phyloP scores from a whole-genome alignment of 1,140 invertebrate species.

The Drosophila ogumai region DNA sequence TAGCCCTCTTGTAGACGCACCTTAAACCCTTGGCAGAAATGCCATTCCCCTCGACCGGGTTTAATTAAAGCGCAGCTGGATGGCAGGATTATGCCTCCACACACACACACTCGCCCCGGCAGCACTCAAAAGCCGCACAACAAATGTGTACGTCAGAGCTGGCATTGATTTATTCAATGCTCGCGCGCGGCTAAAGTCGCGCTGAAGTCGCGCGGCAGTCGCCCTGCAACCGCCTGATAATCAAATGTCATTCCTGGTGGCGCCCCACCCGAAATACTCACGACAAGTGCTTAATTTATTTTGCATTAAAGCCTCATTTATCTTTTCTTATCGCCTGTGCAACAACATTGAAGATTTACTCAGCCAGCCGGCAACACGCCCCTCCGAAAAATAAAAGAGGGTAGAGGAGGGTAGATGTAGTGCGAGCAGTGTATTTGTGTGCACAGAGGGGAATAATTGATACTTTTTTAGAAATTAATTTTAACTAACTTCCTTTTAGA shows the following conservation, averaged over 20 bases:
- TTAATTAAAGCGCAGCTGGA: constrained; percentile 71
- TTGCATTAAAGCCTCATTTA: constrained; percentile 81
- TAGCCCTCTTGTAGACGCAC: constrained; percentile 18
- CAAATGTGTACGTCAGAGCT: constrained; percentile 59
- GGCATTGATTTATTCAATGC: constrained; percentile 73
- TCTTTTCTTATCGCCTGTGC: constrained; percentile 79
- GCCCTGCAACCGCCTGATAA: constrained; percentile 67
- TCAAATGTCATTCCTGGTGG: constrained; percentile 75
- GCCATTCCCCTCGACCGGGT: constrained; percentile 35
- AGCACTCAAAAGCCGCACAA: constrained; percentile 16
- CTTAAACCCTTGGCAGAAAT: constrained; percentile 22
- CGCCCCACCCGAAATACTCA: constrained; percentile 62
- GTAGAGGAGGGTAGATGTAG: constrained; percentile 6
- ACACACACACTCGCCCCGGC: background rate
- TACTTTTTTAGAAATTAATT: background rate
- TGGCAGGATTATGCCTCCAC: constrained; percentile 57
- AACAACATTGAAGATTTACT: constrained; percentile 83
- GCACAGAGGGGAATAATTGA: background rate
- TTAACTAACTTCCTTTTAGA: background rate
- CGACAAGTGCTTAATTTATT: constrained; percentile 82
- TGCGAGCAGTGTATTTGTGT: constrained; percentile 1
- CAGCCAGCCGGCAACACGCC: constrained; percentile 51
- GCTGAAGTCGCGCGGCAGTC: constrained; percentile 41
- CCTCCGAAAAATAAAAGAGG: constrained; percentile 1
- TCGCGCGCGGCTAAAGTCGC: constrained; percentile 59